Base-by-base conservation (phyloP, 2,113 vertebrate species). In the Mugil cephalus region DNA sequence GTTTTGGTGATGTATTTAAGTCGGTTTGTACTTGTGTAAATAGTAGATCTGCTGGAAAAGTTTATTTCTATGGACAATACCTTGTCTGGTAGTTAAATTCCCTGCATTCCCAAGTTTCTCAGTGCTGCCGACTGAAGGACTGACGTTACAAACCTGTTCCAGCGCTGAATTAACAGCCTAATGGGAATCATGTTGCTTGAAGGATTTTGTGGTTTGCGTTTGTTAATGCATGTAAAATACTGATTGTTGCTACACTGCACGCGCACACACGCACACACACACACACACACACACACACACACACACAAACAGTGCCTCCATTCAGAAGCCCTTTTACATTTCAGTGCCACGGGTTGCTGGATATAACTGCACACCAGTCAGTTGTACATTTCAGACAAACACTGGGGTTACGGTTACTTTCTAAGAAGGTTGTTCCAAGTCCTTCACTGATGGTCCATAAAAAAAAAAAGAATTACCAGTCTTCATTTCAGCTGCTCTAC, bases 1-100 rank as follows among this genome's bases (percentile, higher is more conserved):
- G 53, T 51, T 72, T 69, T 73, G 69, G 64, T 68, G 35, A 66
- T 58, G 52, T 84, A 85, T 88, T 83, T 77, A 81, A 79, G 69
- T 69, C 60, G 65, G 50, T 88, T 82, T 88, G 85, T 87, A 86
- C 86, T 63, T 18, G 38, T 91, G 86, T 92, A 88, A 86, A 92
- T 89, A 87, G 15, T 86, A 40, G 73, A 77, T 80, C 67, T 85
- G 78, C 65, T 79, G 17, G 54, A 65, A 73, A 73, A 52, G 30
- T 62, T 17, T 71, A 74, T 82, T 61, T 86, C 64, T 85, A 65
- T 54, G 51, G 55, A 70, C 40, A 59, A 30, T 64, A 50, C 54
- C 10, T 13, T 39, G 35, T 56, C 42, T 62, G 38, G 74, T 68
- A 21, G 61, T 51, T 45, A 34, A 51, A 77, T 72, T 77, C 38